Evolutionary conservation across 1,140 invertebrate genomes (phyloP).

Genomic region (Euwallacea similis): DNA sequence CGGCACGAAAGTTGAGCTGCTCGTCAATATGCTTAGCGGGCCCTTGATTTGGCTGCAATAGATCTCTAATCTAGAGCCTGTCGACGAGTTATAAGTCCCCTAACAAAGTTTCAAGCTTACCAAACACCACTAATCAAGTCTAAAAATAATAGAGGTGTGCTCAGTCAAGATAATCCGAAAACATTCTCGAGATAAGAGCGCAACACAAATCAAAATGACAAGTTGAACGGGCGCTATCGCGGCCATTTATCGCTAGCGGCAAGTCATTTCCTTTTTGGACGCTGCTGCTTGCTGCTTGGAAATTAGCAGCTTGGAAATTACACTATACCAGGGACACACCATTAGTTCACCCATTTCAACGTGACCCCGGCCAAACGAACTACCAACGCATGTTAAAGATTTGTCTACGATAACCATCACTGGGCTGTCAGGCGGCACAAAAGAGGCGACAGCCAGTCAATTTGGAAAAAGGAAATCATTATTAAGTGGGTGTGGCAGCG

Average conservation of each 20-base stretch:
- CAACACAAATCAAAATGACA: constrained; percentile 36
- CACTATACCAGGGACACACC: not conserved
- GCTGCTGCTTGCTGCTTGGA: constrained; percentile 20
- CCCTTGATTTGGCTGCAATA: too few relatives aligned
- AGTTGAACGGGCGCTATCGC: constrained; percentile 31
- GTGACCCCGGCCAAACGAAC: too few relatives aligned
- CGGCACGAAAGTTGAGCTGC: too few relatives aligned
- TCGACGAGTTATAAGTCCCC: constrained; percentile 10
- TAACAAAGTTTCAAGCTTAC: constrained; percentile 11
- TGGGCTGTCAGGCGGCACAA: not conserved
- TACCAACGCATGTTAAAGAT: too few relatives aligned
- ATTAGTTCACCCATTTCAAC: not conserved
- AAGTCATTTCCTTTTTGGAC: constrained; percentile 37
- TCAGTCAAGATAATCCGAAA: constrained; percentile 37
- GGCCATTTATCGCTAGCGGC: constrained; percentile 26
- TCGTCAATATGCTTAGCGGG: too few relatives aligned
- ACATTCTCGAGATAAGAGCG: constrained; percentile 32
- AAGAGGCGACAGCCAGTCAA: not conserved
- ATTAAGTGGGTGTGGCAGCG: not conserved
- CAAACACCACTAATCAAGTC: constrained; percentile 32
- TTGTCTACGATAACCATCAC: too few relatives aligned
- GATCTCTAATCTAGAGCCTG: too few relatives aligned
- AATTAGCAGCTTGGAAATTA: constrained; percentile 34
- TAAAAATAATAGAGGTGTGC: constrained; percentile 35
- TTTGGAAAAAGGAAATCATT: constrained; percentile 1